Conservation (phyloP, 1,140 invertebrate genomes). For the Aethina tumida region DNA sequence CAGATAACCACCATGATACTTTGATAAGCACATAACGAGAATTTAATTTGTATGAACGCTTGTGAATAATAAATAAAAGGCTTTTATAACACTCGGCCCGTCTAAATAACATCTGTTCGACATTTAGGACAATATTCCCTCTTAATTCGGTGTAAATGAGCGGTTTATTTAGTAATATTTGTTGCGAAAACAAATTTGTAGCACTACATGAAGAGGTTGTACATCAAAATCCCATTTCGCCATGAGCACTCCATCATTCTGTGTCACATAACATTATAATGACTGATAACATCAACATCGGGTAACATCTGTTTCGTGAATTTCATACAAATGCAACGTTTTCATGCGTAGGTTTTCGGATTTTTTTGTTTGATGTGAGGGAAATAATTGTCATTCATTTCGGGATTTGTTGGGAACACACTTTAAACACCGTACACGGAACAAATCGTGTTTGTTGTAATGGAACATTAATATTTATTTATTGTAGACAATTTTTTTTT, state of each 20-base stretch:
- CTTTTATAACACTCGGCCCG: too few species aligned
- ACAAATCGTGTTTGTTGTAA: not conserved
- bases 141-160: too few species aligned
- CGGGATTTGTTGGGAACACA: not conserved
- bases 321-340: constrained; percentile 14
- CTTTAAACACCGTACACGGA: not conserved
- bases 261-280: constrained; percentile 18
- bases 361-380: constrained; percentile 2
- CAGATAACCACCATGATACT: too few species aligned
- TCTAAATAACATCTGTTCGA: too few species aligned
- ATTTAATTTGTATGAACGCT: too few species aligned
- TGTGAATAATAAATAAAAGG: too few species aligned
- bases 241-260: constrained; percentile 17
- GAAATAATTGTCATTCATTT: constrained; percentile 1
- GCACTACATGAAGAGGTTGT: constrained; percentile 15
- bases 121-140: too few species aligned
- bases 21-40: too few species aligned
- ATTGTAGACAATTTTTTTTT: too few species aligned
- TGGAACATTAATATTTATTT: too few species aligned
- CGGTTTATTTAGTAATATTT: too few species aligned
- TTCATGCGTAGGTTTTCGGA: constrained; percentile 1
- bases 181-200: constrained; percentile 10
- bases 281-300: constrained; percentile 17
- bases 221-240: constrained; percentile 19
- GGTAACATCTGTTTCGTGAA: constrained; percentile 19